These are phyloP conservation scores for Ischnus inquisitorius DNA, from an alignment of 2,888 invertebrate species.

Conservation along the genomic window DNA sequence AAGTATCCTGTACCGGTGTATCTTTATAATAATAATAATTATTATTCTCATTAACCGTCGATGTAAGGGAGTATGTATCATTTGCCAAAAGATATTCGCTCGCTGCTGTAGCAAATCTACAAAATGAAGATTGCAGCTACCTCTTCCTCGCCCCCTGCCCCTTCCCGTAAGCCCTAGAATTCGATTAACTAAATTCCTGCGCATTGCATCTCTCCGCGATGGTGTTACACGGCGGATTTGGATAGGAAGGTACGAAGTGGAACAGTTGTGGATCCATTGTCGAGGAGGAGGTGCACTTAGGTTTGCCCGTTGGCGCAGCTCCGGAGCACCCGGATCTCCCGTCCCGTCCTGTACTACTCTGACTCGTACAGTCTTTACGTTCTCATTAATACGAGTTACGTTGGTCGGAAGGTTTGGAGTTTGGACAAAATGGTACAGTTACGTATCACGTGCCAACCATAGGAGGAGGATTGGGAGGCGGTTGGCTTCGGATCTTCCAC, in stretches of 20 bases:
- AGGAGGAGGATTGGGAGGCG: too few relatives aligned
- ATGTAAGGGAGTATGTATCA: neutral
- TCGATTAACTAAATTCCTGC: slow-evolving; percentile 8
- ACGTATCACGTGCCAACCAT: slow-evolving; percentile 72
- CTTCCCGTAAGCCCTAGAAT: neutral
- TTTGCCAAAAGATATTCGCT: neutral
- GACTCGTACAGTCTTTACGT: slow-evolving; percentile 79
- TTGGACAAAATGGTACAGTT: slow-evolving; percentile 77
- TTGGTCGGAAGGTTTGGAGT: slow-evolving; percentile 72
- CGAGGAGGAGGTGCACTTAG: neutral
- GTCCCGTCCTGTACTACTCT: slow-evolving; percentile 46
- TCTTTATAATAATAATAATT: neutral
- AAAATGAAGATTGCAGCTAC: neutral
- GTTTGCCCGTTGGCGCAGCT: neutral
- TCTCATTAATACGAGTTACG: slow-evolving; percentile 81
- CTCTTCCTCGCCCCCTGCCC: neutral
- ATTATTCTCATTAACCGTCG: neutral
- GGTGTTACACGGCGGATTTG: slow-evolving; percentile 16
- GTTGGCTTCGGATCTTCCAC: slow-evolving; percentile 58
- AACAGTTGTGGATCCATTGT: neutral
- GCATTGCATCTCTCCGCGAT: slow-evolving; percentile 3
- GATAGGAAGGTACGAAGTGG: neutral
- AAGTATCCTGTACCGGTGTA: too few relatives aligned
- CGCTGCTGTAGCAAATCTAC: neutral
- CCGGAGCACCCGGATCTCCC: slow-evolving; percentile 7